phyloP scores from a whole-genome alignment of 2,888 invertebrate genomes.

The Steromphala cineraria region DNA sequence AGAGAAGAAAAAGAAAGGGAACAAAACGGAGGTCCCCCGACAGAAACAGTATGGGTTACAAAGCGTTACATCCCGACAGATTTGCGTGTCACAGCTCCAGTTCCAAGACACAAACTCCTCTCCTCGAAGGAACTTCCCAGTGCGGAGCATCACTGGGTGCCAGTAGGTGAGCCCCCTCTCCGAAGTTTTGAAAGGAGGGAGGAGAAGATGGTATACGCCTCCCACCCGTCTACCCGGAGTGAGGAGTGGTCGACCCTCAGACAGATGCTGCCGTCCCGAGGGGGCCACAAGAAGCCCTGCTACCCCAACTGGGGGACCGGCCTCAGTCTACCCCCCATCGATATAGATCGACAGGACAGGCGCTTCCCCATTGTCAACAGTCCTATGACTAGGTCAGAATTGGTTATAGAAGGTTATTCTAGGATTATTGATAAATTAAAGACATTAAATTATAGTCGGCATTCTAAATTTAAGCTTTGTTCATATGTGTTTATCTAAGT shows the following conservation, averaged over 20 bases:
- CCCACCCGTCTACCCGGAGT: conserved; percentile 57
- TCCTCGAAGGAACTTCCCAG: conserved; percentile 51
- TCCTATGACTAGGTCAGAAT: conserved; percentile 69
- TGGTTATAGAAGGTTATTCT: too few relatives aligned
- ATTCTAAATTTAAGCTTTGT: too few relatives aligned
- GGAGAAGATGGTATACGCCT: conserved; percentile 44
- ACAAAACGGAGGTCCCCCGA: not conserved
- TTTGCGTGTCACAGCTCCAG: conserved; percentile 65
- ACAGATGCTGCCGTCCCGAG: conserved; percentile 69
- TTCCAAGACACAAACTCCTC: conserved; percentile 65
- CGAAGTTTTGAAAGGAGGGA: conserved; percentile 51
- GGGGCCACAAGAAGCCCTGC: conserved; percentile 39
- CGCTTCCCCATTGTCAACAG: conserved; percentile 67
- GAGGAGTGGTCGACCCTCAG: conserved; percentile 71
- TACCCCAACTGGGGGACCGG: conserved; percentile 70
- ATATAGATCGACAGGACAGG: conserved; percentile 32
- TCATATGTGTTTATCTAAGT: too few relatives aligned
- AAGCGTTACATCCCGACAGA: conserved; percentile 70
- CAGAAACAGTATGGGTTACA: conserved; percentile 69
- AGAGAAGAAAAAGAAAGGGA: conserved; percentile 42
- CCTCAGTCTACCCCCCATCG: conserved; percentile 44
- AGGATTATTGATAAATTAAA: not conserved
- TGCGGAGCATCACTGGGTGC: conserved; percentile 58
- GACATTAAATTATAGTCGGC: too few relatives aligned
- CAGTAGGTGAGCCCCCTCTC: conserved; percentile 51